Percentiles rank a stretch among this genome's conserved stretches.
phyloP scores from a whole-genome alignment of 1,140 invertebrate species.

The Coptotermes formosanus region DNA sequence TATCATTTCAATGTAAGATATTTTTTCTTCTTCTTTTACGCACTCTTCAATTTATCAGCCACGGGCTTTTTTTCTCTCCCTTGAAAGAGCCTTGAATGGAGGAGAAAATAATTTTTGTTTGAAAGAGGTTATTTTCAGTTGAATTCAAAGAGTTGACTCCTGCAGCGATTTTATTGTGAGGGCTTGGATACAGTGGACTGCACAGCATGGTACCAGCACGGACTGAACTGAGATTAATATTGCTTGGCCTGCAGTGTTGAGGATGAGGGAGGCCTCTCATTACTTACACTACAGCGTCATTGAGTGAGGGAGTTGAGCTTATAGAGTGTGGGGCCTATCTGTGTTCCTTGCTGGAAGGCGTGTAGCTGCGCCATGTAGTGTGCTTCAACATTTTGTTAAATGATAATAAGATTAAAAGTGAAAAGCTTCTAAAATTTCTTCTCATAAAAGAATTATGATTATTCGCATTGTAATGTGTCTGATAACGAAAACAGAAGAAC shows the following conservation, averaged over 20 bases:
- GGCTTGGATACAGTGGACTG: neutral
- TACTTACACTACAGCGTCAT: neutral
- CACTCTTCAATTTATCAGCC: neutral
- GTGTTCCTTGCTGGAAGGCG: no score
- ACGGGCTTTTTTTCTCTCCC: neutral
- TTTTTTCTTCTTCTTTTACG: neutral
- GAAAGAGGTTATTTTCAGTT: neutral
- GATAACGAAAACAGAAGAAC: no score
- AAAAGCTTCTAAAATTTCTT: no score
- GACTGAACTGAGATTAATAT: neutral
- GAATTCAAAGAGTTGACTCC: neutral
- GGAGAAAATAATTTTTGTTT: neutral
- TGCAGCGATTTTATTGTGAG: neutral
- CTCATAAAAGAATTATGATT: no score
- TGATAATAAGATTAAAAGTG: no score
- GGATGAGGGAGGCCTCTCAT: neutral
- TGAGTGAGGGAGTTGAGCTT: neutral
- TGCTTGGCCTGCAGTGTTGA: neutral
- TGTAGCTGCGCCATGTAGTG: no score
- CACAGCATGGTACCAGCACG: neutral
- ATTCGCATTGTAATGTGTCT: no score
- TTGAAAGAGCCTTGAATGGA: neutral
- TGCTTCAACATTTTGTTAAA: no score
- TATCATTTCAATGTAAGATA: neutral
- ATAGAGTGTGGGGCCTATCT: neutral